A percentile compares a stretch with the other conserved stretches of the same genome.
These are phyloP conservation scores for Carollia perspicillata DNA, from an alignment of 2,113 vertebrate genomes.

Conservation along the genomic window DNA sequence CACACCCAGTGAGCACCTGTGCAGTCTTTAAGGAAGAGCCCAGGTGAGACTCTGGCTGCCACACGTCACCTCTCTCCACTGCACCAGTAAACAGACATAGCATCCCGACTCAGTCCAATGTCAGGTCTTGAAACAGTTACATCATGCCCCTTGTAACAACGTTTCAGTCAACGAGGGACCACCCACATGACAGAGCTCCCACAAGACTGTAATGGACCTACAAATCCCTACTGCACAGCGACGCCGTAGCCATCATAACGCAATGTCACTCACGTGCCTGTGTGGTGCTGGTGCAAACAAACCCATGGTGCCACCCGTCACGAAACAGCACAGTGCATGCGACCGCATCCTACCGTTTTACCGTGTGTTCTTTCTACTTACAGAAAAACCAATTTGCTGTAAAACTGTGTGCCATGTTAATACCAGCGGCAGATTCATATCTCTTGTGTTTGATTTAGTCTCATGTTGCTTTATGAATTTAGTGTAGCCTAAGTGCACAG, in stretches of 20 bases:
- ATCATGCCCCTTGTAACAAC: not conserved
- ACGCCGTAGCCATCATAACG: no score
- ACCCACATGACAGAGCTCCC: not conserved
- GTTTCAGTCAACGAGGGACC: not conserved
- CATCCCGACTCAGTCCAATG: not conserved
- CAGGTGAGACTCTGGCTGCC: slow-evolving; percentile 6
- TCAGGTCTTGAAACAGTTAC: slow-evolving; percentile 30
- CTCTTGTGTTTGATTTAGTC: not conserved
- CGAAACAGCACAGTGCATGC: not conserved
- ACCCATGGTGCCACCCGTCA: not conserved
- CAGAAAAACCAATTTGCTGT: not conserved
- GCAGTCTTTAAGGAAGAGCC: not conserved
- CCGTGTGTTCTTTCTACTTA: not conserved
- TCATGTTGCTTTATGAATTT: not conserved
- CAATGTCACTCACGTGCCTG: not conserved
- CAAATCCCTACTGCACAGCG: not conserved
- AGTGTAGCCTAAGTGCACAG: not conserved
- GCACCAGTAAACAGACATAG: not conserved
- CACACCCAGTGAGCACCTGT: not conserved
- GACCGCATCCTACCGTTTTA: no score
- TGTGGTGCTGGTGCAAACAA: not conserved
- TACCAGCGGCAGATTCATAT: not conserved
- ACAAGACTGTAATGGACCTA: not conserved
- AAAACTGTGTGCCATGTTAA: not conserved
- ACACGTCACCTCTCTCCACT: not conserved